Conservation (phyloP, 1,140 invertebrate species). For the Drosophila truncata region DNA sequence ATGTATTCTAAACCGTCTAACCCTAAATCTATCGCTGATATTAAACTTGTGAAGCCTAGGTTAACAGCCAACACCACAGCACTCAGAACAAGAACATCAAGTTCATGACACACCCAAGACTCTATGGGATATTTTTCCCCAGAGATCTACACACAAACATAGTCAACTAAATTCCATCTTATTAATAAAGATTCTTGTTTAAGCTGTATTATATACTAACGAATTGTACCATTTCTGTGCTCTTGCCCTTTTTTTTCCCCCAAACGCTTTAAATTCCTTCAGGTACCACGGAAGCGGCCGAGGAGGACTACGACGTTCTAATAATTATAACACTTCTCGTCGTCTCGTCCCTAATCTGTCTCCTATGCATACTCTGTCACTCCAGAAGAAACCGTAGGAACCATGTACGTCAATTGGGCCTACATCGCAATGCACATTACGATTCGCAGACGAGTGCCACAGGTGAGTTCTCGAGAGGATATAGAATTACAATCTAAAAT, state of each 20-base stretch:
- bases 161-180: constrained; percentile 15
- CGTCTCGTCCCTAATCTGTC: constrained; percentile 86
- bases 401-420: constrained; percentile 80
- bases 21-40: constrained; percentile 24
- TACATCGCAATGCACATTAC: constrained; percentile 85
- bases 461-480: constrained; percentile 43
- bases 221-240: constrained; percentile 14
- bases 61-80: constrained; percentile 28
- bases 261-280: constrained; percentile 10
- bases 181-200: not conserved
- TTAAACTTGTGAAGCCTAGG: constrained; percentile 27
- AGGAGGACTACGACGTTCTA: constrained; percentile 86
- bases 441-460: constrained; percentile 85
- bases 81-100: constrained; percentile 41
- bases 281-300: constrained; percentile 86
- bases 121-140: constrained; percentile 10
- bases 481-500: not conserved
- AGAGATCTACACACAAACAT: constrained; percentile 35
- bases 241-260: constrained; percentile 30
- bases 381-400: constrained; percentile 85
- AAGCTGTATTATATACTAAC: constrained; percentile 5
- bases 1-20: constrained; percentile 39
- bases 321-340: constrained; percentile 86
- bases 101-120: constrained; percentile 26
- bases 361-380: constrained; percentile 86